phyloP scores from a whole-genome alignment of 2,888 invertebrate species.

The Tachina lurida region DNA sequence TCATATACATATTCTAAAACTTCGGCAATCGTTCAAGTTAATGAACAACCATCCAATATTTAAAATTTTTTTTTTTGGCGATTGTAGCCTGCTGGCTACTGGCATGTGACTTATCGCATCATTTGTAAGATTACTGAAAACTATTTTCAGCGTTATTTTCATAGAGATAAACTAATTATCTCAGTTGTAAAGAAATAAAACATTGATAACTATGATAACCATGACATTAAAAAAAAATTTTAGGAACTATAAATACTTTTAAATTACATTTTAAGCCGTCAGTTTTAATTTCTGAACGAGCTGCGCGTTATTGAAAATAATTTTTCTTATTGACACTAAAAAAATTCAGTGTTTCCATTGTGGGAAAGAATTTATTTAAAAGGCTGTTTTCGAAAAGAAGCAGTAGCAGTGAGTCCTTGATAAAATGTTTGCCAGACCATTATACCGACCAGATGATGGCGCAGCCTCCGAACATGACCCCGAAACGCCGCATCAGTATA shows the following conservation, averaged over 20 bases:
- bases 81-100: too few species aligned
- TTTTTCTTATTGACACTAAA: constrained; percentile 9
- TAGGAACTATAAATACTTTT: constrained; percentile 57
- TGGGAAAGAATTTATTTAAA: not conserved
- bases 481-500: constrained; percentile 73
- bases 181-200: constrained; percentile 20
- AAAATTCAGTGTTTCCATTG: not conserved
- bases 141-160: not conserved
- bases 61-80: too few species aligned
- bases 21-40: too few species aligned
- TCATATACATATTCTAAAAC: too few species aligned
- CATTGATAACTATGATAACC: constrained; percentile 47
- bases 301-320: constrained; percentile 37
- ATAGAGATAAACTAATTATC: constrained; percentile 52
- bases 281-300: constrained; percentile 49
- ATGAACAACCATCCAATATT: too few species aligned
- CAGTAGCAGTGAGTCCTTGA: not conserved
- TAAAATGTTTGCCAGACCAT: constrained; percentile 77
- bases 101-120: too few species aligned
- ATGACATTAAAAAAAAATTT: constrained; percentile 51
- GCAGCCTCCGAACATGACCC: constrained; percentile 12
- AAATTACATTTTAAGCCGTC: constrained; percentile 3
- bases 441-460: constrained; percentile 68
- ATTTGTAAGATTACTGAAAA: not conserved
- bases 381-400: not conserved